A percentile compares a stretch with the other conserved stretches of the same genome.
Evolutionary conservation across 2,888 invertebrate genomes (phyloP).

Genomic region (Morinoia aosen): DNA sequence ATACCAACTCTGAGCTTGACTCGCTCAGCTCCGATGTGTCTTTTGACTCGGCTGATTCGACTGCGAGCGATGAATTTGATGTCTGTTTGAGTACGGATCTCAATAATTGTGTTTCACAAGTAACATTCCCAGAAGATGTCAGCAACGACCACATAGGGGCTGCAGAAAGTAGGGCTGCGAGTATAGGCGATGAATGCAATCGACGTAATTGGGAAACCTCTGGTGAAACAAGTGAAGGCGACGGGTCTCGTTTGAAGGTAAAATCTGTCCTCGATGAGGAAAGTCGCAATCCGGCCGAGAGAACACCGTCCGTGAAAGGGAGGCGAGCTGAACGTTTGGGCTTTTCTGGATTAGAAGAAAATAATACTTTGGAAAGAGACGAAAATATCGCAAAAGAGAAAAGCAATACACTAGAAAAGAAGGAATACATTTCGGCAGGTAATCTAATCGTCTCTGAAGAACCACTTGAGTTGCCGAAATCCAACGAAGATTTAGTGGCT

Average conservation of each 20-base stretch:
- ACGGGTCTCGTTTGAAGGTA: neutral
- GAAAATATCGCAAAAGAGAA: neutral
- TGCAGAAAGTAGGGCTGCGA: neutral
- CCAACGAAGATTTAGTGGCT: neutral
- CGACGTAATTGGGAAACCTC: neutral
- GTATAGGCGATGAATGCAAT: neutral
- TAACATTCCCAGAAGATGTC: neutral
- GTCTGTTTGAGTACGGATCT: neutral
- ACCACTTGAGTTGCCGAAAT: neutral
- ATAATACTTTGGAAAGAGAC: neutral
- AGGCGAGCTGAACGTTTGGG: slow-evolving; percentile 1
- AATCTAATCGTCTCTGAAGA: neutral
- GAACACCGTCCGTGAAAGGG: slow-evolving; percentile 23
- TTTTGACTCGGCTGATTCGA: neutral
- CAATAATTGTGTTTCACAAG: neutral
- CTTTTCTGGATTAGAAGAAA: neutral
- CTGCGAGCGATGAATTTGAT: neutral
- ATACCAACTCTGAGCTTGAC: neutral
- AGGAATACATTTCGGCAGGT: neutral
- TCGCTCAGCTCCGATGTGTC: neutral
- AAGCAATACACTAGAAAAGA: neutral
- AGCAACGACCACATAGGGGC: neutral
- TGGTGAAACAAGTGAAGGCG: neutral
- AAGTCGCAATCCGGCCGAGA: neutral
- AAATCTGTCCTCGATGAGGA: neutral